Percentiles rank a stretch among this genome's conserved stretches.
Evolutionary conservation across 1,140 invertebrate species (phyloP).

Genomic region (Samia ricini): DNA sequence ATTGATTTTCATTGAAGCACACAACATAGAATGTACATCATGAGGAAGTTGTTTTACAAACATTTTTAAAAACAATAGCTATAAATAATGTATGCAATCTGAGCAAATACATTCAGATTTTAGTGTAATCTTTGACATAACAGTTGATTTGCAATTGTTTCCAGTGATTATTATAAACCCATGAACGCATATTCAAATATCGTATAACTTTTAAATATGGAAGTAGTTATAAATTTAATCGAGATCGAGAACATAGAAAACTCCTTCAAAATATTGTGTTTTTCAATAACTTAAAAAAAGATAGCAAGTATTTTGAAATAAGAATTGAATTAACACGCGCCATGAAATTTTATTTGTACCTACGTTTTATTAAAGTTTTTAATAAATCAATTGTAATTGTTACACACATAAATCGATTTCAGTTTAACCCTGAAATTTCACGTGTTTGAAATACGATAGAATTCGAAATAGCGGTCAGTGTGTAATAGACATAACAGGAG

Average conservation of each 20-base stretch:
- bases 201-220: neutral
- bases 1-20: constrained; percentile 40
- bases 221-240: neutral
- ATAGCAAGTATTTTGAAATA: neutral
- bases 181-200: neutral
- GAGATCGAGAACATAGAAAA: neutral
- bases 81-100: neutral
- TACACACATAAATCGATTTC: constrained; percentile 31
- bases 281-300: neutral
- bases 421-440: constrained; percentile 37
- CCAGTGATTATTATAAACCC: too few species aligned
- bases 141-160: neutral
- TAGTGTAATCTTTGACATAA: neutral
- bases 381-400: neutral
- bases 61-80: constrained; percentile 26
- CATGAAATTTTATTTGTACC: too few species aligned
- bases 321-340: too few species aligned
- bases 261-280: neutral
- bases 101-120: neutral
- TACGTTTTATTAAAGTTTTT: neutral
- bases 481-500: constrained; percentile 26
- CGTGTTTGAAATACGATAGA: constrained; percentile 19
- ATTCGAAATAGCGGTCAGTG: constrained; percentile 18
- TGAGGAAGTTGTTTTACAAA: constrained; percentile 43
- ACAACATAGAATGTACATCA: constrained; percentile 44